Base-by-base conservation (phyloP, 2,888 invertebrate genomes). In the Leptodirus hochenwartii region DNA sequence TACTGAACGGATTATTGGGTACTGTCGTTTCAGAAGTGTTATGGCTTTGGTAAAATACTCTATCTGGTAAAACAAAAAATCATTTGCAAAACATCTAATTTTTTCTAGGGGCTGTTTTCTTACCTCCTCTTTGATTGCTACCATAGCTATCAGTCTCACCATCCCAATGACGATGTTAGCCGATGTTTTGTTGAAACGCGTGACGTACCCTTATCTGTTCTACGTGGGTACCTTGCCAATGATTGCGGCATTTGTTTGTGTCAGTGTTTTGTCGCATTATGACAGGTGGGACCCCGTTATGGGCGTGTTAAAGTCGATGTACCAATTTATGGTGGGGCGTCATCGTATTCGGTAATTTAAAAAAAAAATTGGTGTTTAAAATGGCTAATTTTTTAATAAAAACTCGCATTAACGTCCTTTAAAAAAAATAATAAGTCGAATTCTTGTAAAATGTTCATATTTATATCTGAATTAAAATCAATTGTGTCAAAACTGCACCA, bases 11-110 rank as follows among this genome's bases (percentile, higher is more conserved):
- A 22, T 59, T 91, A 11, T 62, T 93, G 37, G 91, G 91, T 30
- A 91, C 91, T 12, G 78, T 93, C 30, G 60, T 95, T 25, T 78
- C 87, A 2, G 90, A 95, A 59, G 77, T 84, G 16, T 59, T 93
- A 26, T 93, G 91, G 91, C 62, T 93, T 25, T 88, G 88, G 82
- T 85, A 56, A 58, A 64, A 52, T 34, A 20, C 8, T 20, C 20
- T n/a, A 20, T 20, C n/a, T n/a, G 20, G 8, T 20, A 8, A 8
- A 20, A 20, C 20, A 20, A 20, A 20, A 8, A 20, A 20, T 8
- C 20, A 20, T 20, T 20, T 20, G n/a, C n/a, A n/a, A n/a, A n/a
- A n/a, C n/a, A n/a, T n/a, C n/a, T n/a, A n/a, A n/a, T n/a, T n/a
- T 30, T 31, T 57, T 57, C 2, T 56, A 90, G 90, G 85, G 95